Evolutionary conservation across 2,888 invertebrate species (phyloP), one percentile per base, ranked within the genome.

Genomic region (Poecilus cupreus): DNA sequence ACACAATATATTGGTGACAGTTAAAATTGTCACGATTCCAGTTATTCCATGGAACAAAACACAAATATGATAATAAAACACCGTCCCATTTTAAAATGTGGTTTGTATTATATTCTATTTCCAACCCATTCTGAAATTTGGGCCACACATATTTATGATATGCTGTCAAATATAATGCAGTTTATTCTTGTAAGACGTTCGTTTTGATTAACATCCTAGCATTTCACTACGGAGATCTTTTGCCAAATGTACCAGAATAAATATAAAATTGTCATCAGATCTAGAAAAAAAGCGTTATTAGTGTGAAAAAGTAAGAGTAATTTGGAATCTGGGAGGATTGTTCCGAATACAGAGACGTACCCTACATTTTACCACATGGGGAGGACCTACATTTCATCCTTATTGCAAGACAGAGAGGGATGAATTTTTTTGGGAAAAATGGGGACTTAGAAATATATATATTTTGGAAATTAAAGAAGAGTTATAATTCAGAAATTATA

Each of bases 231-330:
- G 10, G 20, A 20, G 20, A 39, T 8, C 72, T 5, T 16, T 22
- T 72, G 72, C 72, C 72, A 72, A 72, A 43, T 49, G 10, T 72
- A 22, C 43, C 10, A 11, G 10, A 72, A n/a, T 72, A 72, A 46
- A 72, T 46, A 72, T 72, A 22, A 72, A 70, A 72, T 72, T 72
- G 72, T 72, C 72, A 72, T 72, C 72, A 32, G 26, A 39, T 20
- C 16, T 8, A 22, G 24, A 46, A 72, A 46, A 72, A 46, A 72
- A 24, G 37, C 72, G 72, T 46, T 43, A 72, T 72, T 72, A 72
- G 72, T 72, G 72, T 39, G 43, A 70, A 70, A 70, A 70, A 70
- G 37, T 39, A 39, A n/a, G 13, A 43, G 72, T 72, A 72, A 72
- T 72, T 72, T 46, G 46, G 46, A 43, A 43, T 70, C 43, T 13